Conservation (phyloP, 2,797 vertebrate species). For the Lagocephalus sceleratus region DNA sequence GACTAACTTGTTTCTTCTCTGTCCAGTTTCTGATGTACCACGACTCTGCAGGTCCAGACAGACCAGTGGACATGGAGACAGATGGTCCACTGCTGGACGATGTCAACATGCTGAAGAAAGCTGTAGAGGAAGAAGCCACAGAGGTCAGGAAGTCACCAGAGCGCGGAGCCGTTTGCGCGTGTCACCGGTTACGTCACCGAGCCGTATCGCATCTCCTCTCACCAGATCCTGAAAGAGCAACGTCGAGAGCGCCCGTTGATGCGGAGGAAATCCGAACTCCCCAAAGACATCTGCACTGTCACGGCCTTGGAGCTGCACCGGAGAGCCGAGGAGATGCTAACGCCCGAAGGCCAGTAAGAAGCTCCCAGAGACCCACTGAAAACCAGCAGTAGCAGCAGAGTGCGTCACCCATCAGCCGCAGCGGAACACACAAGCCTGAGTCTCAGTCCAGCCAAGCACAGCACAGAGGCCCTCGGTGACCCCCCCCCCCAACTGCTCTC, state of each 20-base stretch:
- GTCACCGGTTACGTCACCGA: background rate
- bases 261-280: constrained; percentile 96
- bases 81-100: constrained; percentile 90
- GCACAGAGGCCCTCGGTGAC: constrained; percentile 34
- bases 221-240: constrained; percentile 84
- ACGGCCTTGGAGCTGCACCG: constrained; percentile 94
- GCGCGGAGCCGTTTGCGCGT: no score
- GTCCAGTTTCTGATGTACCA: constrained; percentile 83
- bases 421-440: constrained; percentile 51
- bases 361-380: constrained; percentile 33
- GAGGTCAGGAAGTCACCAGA: constrained; percentile 75
- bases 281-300: constrained; percentile 94
- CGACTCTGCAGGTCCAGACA: constrained; percentile 78
- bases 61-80: constrained; percentile 92
- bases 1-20: constrained; percentile 2
- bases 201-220: constrained; percentile 17
- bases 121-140: constrained; percentile 85
- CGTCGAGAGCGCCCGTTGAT: constrained; percentile 88
- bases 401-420: constrained; percentile 27
- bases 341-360: constrained; percentile 88
- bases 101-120: constrained; percentile 86
- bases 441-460: constrained; percentile 49
- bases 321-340: constrained; percentile 90
- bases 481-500: constrained; percentile 19
- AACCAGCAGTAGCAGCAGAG: constrained; percentile 44